Evolutionary conservation across 1,140 invertebrate species (phyloP).

Genomic region (Pseudomyrmex pallidus): DNA sequence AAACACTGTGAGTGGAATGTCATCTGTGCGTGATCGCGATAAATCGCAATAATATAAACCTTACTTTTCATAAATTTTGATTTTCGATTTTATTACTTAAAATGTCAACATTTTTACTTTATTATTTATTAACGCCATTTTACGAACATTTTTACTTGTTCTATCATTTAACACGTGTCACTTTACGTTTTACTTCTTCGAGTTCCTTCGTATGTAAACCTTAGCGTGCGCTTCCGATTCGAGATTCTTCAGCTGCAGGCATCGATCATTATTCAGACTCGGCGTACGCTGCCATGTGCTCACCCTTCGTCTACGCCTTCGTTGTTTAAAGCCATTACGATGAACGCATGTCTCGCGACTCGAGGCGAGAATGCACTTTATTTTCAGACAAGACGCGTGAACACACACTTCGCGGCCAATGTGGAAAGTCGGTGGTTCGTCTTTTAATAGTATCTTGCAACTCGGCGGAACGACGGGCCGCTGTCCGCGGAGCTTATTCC

Average conservation of each 20-base stretch:
- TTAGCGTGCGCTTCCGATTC: background rate
- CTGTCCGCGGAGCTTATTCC: slow-evolving; percentile 49
- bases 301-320: slow-evolving; percentile 1
- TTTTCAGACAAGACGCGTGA: slow-evolving; percentile 76
- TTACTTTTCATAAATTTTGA: too few relatives aligned
- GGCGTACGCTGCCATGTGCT: background rate
- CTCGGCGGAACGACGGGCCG: slow-evolving; percentile 63
- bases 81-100: too few relatives aligned
- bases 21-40: background rate
- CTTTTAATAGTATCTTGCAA: slow-evolving; percentile 79
- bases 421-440: slow-evolving; percentile 75
- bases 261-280: background rate
- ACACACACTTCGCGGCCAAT: slow-evolving; percentile 76
- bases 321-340: slow-evolving; percentile 40
- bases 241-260: background rate
- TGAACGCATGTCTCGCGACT: slow-evolving; percentile 17
- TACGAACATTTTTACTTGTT: background rate
- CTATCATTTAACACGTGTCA: background rate
- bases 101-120: too few relatives aligned
- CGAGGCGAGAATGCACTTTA: slow-evolving; percentile 74
- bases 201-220: background rate
- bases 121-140: too few relatives aligned
- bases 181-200: background rate
- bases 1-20: background rate
- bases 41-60: too few relatives aligned